Base-by-base conservation (phyloP, 2,888 invertebrate species). In the Drosophila tripunctata region DNA sequence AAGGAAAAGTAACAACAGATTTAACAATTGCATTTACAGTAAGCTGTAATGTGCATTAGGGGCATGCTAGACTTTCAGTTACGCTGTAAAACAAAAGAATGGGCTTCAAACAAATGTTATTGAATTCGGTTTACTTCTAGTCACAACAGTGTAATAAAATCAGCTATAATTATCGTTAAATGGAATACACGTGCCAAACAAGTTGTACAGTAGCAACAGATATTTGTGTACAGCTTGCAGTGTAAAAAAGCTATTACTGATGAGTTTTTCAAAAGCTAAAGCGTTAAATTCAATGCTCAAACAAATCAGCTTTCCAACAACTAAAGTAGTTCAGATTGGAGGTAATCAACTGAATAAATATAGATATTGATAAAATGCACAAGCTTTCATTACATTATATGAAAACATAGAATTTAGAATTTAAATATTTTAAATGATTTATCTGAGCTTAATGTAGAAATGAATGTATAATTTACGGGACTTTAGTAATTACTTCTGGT, bases 91-190 rank as follows among this genome's bases (percentile, higher is more conserved):
- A 8, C n/a, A n/a, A n/a, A n/a, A n/a, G n/a, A n/a, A n/a, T n/a
- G n/a, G n/a, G 1, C 10, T 33, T 12, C 12, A 4, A 12, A 1
- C 33, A 12, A 8, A 15, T 17, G 17, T 36, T 4, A 35, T 22
- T 22, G n/a, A 35, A 14, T 15, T 15, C 1, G 14, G 6, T 2
- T 10, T 8, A 45, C 12, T 21, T 19, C 8, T 8, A 8, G 6
- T 10, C 24, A 56, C 52, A 35, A 15, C 21, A 44, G 30, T 21
- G 40, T 8, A 14, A 8, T 44, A 48, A 38, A 52, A 60, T 73
- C 61, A 30, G 17, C 44, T 24, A 7, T 14, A 63, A 65, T 64
- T 68, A 24, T 36, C 36, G 4, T 64, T 41, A 52, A 50, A 41
- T 56, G 22, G 24, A 44, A 50, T 40, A 33, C 60, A 69, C 54